Base-by-base conservation (phyloP, 1,140 invertebrate genomes). In the Nasonia giraulti region DNA sequence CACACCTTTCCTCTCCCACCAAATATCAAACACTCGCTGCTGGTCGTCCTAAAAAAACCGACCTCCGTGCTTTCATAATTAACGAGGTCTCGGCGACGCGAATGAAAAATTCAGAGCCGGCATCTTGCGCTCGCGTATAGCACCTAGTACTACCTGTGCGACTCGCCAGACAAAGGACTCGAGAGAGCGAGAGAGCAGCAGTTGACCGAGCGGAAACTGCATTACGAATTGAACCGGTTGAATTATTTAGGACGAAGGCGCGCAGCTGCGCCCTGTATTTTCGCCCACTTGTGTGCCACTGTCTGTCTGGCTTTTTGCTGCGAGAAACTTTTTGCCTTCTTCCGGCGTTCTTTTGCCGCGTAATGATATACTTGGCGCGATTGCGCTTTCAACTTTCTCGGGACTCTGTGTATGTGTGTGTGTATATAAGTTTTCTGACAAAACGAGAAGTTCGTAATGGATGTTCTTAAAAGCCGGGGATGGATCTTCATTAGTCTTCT, bases 41-140 rank as follows among this genome's bases (percentile, higher is more conserved):
- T 47, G 17, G 17, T 68, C 55, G 27, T 27, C 27, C 11, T 2
- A 8, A 71, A 71, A 31, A 71, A 71, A 31, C 68, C 17, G 33
- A 69, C 50, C 55, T 17, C 31, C 33, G 5, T 17, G 33, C 1
- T 33, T 14, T 83, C 74, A 83, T 83, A 69, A 83, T 83, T 77
- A 31, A 83, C 37, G 40, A 69, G 40, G 0, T 10, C 14, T 7
- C 55, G 27, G 8, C 66, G 23, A 69, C 37, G 12, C n/a, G 47
- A n/a, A 69, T 84, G 66, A 84, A 84, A 84, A 73, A 84, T 84
- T 84, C 47, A 84, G 20, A 8, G 33, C 73, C 62, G 27, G 62
- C 40, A 71, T 78, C 69, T 82, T 82, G 68, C 8, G 73, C 20
- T n/a, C 37, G 12, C 37, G 17, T n/a, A 62, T n/a, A 55, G 50